phyloP scores from a whole-genome alignment of 2,888 invertebrate genomes.

The Rhamnusium bicolor region DNA sequence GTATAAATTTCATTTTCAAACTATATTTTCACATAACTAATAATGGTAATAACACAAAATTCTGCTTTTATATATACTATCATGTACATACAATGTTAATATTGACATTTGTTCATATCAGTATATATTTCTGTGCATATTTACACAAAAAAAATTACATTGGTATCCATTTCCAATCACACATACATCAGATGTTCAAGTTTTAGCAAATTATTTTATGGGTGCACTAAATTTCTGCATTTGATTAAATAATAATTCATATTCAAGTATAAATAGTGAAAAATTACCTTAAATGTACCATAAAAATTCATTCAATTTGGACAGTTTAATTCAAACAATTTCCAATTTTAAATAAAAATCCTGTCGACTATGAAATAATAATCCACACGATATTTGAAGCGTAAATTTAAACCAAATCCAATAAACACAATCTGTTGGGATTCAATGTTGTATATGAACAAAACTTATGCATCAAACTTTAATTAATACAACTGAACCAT shows the following conservation, averaged over 20 bases:
- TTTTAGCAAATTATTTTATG: conserved; percentile 11
- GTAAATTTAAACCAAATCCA: conserved; percentile 48
- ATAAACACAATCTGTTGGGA: conserved; percentile 47
- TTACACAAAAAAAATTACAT: background rate
- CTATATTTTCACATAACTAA: too few relatives aligned
- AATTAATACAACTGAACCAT: conserved; percentile 31
- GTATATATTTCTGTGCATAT: background rate
- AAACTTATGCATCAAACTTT: conserved; percentile 32
- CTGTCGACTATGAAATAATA: conserved; percentile 31
- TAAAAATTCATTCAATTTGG: conserved; percentile 35
- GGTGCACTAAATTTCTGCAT: background rate
- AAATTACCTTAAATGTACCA: conserved; percentile 35
- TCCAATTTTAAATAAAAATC: conserved; percentile 27
- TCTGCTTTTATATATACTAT: too few relatives aligned
- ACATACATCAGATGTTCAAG: background rate
- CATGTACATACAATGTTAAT: too few relatives aligned
- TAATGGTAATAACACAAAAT: too few relatives aligned
- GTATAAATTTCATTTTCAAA: too few relatives aligned
- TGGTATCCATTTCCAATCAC: background rate
- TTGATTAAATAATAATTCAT: conserved; percentile 16
- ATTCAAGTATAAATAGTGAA: conserved; percentile 24
- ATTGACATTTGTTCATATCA: background rate
- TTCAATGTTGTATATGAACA: conserved; percentile 26
- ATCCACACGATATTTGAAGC: conserved; percentile 37
- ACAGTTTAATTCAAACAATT: conserved; percentile 34